Conservation (phyloP, 2,888 invertebrate species). For the Phengaris arion region DNA sequence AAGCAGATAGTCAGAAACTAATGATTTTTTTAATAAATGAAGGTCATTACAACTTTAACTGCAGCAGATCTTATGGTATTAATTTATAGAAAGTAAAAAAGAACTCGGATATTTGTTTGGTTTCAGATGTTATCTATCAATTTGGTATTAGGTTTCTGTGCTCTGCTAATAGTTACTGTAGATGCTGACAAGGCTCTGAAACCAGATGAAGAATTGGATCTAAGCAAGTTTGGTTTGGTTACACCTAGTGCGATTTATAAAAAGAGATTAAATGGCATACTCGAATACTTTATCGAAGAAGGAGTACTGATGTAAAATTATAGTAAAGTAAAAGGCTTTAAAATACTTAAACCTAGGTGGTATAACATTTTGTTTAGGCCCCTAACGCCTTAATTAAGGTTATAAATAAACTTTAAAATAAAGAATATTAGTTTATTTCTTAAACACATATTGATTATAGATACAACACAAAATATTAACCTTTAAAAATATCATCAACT, state of each 20-base stretch:
- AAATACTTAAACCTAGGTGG: too few relatives aligned
- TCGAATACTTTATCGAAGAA: slow-evolving; percentile 4
- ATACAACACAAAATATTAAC: neutral
- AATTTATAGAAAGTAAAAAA: neutral
- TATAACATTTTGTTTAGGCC: neutral
- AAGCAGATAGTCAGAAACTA: too few relatives aligned
- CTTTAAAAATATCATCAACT: neutral
- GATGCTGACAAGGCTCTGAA: slow-evolving; percentile 47
- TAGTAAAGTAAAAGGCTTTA: too few relatives aligned
- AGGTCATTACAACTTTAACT: neutral
- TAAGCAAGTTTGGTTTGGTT: neutral
- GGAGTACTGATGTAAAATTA: neutral
- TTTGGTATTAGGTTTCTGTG: slow-evolving; percentile 45
- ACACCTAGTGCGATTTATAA: slow-evolving; percentile 5
- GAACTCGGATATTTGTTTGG: neutral
- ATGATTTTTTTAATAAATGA: too few relatives aligned
- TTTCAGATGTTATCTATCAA: slow-evolving; percentile 37
- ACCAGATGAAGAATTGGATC: slow-evolving; percentile 36
- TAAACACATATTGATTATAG: neutral
- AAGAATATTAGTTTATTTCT: neutral
- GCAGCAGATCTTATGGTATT: neutral
- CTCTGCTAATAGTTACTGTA: slow-evolving; percentile 51
- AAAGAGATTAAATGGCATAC: slow-evolving; percentile 2
- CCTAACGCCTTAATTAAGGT: neutral
- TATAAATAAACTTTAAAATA: neutral